Conservation (phyloP, 2,113 vertebrate genomes). For the Himantopus leucocephalus region DNA sequence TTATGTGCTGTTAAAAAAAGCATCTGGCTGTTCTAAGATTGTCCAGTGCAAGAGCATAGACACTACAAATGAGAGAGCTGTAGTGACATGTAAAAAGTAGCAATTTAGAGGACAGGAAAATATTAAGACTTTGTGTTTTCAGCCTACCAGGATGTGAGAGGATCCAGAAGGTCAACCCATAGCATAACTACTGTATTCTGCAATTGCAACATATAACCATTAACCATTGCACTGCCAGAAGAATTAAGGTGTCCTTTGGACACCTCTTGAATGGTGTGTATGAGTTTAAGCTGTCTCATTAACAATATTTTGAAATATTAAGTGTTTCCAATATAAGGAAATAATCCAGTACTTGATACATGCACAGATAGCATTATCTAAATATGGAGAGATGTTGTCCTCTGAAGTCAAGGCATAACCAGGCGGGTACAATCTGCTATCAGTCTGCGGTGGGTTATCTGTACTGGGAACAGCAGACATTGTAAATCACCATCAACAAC, state of each 20-base stretch:
- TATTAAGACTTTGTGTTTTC: background rate
- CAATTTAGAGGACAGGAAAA: background rate
- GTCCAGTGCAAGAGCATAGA: background rate
- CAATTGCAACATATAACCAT: accelerated
- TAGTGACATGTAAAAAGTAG: background rate
- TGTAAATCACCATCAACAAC: background rate
- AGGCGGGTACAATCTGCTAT: background rate
- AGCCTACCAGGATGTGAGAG: background rate
- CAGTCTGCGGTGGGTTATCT: background rate
- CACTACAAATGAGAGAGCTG: background rate
- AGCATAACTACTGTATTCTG: background rate
- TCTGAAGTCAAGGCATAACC: background rate
- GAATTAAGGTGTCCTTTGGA: background rate
- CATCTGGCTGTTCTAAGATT: background rate
- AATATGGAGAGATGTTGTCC: background rate
- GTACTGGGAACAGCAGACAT: background rate
- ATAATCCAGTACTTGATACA: background rate
- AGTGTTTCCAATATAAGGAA: background rate
- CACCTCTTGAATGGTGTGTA: background rate
- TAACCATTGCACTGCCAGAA: background rate
- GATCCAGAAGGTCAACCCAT: background rate
- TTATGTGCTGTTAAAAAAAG: constrained; percentile 57
- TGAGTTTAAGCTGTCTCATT: background rate
- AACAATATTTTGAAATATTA: background rate
- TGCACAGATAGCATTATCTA: accelerated